phyloP scores from a whole-genome alignment of 1,140 invertebrate genomes.

The honey bee (Apis mellifera) region Amel_HAv3.1 CM009931.2:23828501-23829000 shows the following conservation, averaged over 20 bases:
- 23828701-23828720: not conserved
- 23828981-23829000: too few species aligned
- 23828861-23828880: not conserved
- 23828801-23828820: too few species aligned
- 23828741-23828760: not conserved
- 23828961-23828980: too few species aligned
- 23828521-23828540: not conserved
- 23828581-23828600: conserved; percentile 46
- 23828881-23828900: not conserved
- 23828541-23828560: not conserved
- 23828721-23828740: not conserved
- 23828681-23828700: not conserved
- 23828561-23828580: conserved; percentile 20
- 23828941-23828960: not conserved
- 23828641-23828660: conserved; percentile 28
- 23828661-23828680: not conserved
- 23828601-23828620: conserved; percentile 36
- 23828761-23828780: too few species aligned
- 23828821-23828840: too few species aligned
- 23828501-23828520: too few species aligned
- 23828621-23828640: conserved; percentile 23
- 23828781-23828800: not conserved
- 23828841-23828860: not conserved
- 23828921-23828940: not conserved
- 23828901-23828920: not conserved